Base-by-base conservation (phyloP, 1,140 invertebrate species). In the Drosophila sucinea region DNA sequence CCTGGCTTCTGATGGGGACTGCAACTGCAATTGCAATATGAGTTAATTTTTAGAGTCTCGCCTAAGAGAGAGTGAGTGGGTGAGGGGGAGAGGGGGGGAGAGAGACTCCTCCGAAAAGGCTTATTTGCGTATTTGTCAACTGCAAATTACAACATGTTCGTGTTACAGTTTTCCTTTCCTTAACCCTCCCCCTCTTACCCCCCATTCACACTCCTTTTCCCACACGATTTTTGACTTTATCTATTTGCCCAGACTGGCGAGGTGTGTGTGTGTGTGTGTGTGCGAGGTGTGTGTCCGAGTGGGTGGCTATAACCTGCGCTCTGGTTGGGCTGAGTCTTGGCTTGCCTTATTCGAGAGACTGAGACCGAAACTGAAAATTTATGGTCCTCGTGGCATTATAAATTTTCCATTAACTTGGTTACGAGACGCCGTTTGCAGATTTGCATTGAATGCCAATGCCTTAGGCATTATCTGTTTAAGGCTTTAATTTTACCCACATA, bases 381-480 rank as follows among this genome's bases (percentile, higher is more conserved):
- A 89, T 89, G 73, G 84, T 81, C n/a, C 64, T 71, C 67, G 67
- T 55, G 77, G 80, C 77, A 89, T 78, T 84, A 89, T 89, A 89
- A 89, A 89, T 89, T 89, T 89, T 90, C 84, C 84, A 89, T 89
- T 84, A 89, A 89, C 84, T 82, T 68, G 74, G 71, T 55, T 63
- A 32, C 41, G 47, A 63, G 30, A 5, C 17, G 55, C 4, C 29
- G 61, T 38, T 23, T 23, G 33, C 56, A 83, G 77, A 89, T 89
- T 89, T 89, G 85, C 84, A 89, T 89, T 89, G 81, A 89, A 89
- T 89, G 75, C 77, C 54, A 27, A 60, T 55, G 56, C 58, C 56
- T 87, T 81, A 77, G 70, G 73, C 80, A 87, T 87, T 87, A 87
- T 89, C 84, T 89, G 81, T 84, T 89, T 89, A 89, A 89, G 84